Evolutionary conservation across 1,140 invertebrate genomes (phyloP).

Genomic region (Trigoniulus corallinus): DNA sequence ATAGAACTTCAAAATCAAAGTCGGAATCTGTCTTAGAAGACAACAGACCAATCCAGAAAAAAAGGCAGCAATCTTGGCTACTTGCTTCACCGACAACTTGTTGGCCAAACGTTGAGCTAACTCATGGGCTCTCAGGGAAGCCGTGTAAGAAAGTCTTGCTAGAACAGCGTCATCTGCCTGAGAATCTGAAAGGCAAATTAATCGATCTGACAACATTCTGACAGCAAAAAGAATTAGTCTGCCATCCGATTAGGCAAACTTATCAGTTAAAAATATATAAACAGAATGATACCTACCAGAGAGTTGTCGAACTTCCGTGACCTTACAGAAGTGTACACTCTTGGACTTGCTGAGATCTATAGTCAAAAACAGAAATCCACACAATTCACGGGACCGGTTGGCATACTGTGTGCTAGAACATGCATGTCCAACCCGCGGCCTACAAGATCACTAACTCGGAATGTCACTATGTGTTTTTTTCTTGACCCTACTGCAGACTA

Average conservation of each 20-base stretch:
- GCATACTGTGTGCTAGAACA: too few relatives aligned
- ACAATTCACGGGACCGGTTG: too few relatives aligned
- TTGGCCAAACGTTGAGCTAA: constrained; percentile 44
- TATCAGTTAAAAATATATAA: constrained; percentile 7
- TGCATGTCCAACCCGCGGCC: too few relatives aligned
- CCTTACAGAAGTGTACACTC: constrained; percentile 62
- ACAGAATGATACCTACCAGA: constrained; percentile 18
- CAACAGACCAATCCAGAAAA: constrained; percentile 58
- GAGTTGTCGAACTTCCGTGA: constrained; percentile 46
- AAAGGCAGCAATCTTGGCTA: constrained; percentile 51
- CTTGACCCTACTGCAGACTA: too few relatives aligned
- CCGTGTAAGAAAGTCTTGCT: constrained; percentile 63
- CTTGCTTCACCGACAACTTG: constrained; percentile 47
- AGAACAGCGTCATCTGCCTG: constrained; percentile 68
- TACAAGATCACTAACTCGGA: too few relatives aligned
- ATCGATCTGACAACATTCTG: background rate
- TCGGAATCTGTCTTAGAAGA: too few relatives aligned
- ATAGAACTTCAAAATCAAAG: background rate
- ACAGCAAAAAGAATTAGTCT: background rate
- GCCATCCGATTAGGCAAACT: too few relatives aligned
- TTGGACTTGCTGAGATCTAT: constrained; percentile 35
- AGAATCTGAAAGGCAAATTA: constrained; percentile 29
- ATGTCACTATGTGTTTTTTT: too few relatives aligned
- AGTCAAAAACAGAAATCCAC: too few relatives aligned
- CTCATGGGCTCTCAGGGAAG: constrained; percentile 52